phyloP scores from a whole-genome alignment of 2,888 invertebrate genomes.

The Pollenia angustigena region DNA sequence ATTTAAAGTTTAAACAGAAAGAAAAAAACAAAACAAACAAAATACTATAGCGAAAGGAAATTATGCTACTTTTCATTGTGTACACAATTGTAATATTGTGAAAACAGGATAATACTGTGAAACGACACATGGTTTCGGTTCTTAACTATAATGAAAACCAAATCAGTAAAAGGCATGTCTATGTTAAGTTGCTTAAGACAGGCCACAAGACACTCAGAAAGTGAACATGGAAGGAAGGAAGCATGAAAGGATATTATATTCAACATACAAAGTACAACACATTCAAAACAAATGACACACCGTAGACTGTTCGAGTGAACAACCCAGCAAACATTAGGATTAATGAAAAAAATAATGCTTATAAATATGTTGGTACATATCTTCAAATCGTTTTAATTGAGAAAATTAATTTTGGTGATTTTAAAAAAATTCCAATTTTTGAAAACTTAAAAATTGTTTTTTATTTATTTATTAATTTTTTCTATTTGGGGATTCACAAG shows the following conservation, averaged over 20 bases:
- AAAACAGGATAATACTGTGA: background rate
- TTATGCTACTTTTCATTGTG: slow-evolving; percentile 41
- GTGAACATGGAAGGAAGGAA: slow-evolving; percentile 32
- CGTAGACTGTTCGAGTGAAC: background rate
- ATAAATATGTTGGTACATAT: too few species aligned
- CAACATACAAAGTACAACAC: background rate
- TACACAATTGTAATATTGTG: slow-evolving; percentile 18
- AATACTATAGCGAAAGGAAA: background rate
- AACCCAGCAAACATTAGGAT: slow-evolving; percentile 13
- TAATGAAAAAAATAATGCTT: too few species aligned
- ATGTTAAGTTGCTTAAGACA: slow-evolving; percentile 53
- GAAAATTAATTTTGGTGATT: too few species aligned
- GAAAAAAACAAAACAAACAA: background rate
- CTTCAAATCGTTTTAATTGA: too few species aligned
- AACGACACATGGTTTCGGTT: slow-evolving; percentile 32
- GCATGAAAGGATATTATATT: slow-evolving; percentile 31
- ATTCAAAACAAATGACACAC: slow-evolving; percentile 5
- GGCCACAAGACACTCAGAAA: slow-evolving; percentile 59
- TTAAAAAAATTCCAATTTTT: too few species aligned
- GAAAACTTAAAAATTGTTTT: too few species aligned
- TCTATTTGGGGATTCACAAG: too few species aligned
- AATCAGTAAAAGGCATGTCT: slow-evolving; percentile 32
- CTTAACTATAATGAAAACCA: slow-evolving; percentile 25
- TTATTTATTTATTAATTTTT: too few species aligned
- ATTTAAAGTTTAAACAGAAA: too few species aligned